These are phyloP conservation scores for Spilogale gracilis DNA, from an alignment of 2,113 vertebrate genomes.

Conservation along the genomic window DNA sequence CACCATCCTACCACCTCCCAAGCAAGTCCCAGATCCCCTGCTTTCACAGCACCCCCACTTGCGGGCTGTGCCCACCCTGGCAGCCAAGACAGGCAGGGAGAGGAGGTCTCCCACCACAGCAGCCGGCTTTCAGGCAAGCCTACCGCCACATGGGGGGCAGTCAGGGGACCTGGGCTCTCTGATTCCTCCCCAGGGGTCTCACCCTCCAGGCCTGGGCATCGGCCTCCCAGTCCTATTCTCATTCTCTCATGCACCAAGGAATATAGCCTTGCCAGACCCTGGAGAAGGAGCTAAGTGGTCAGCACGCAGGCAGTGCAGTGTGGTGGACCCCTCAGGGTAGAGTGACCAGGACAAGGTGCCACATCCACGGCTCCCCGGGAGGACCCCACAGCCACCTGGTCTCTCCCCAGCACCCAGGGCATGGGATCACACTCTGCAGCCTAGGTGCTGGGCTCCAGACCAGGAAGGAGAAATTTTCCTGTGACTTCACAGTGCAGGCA, in stretches of 20 bases:
- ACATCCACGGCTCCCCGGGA: not conserved
- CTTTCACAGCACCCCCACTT: not conserved
- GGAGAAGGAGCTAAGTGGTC: not conserved
- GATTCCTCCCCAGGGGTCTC: not conserved
- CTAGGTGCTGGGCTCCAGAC: not conserved
- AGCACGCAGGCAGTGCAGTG: fast-evolving
- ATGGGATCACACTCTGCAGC: fast-evolving
- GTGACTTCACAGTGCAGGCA: fast-evolving
- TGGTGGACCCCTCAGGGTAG: not conserved
- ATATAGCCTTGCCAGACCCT: not conserved
- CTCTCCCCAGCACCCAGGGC: not conserved
- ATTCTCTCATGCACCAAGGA: not conserved
- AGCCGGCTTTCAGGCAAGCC: not conserved
- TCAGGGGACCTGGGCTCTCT: not conserved
- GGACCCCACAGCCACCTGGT: not conserved
- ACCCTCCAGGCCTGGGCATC: not conserved
- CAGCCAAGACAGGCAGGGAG: not conserved
- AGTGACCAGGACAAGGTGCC: fast-evolving
- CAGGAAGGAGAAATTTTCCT: not conserved
- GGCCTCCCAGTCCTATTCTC: not conserved
- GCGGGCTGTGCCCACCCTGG: not conserved
- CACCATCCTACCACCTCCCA: not conserved
- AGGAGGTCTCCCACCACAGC: not conserved
- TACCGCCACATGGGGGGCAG: not conserved
- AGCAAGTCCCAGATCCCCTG: not conserved